These are phyloP conservation scores for Actinemys pallida DNA, from an alignment of 2,113 vertebrate species.

Conservation along the genomic window DNA sequence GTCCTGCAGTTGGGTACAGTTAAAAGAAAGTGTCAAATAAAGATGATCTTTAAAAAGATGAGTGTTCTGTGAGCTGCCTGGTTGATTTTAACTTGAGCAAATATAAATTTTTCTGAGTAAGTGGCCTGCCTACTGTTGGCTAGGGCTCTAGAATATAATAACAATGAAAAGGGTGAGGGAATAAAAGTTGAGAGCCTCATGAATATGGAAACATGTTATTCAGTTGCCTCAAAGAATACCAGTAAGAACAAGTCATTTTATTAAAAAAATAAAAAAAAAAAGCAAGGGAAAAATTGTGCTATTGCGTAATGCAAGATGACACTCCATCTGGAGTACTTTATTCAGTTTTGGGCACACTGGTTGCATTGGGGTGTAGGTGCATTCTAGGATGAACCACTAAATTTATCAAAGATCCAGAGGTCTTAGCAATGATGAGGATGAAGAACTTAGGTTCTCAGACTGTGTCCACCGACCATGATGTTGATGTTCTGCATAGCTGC, in stretches of 20 bases:
- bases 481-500: background rate
- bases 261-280: background rate
- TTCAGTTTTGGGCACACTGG: background rate
- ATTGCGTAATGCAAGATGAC: background rate
- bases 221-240: background rate
- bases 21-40: background rate
- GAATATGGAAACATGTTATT: background rate
- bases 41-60: background rate
- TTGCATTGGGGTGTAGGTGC: background rate
- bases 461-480: background rate
- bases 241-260: background rate
- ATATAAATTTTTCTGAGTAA: background rate
- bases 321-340: background rate
- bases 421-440: background rate
- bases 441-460: background rate
- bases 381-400: background rate
- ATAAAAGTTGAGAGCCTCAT: background rate
- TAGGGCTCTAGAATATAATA: accelerated
- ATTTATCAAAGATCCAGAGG: background rate
- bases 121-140: background rate
- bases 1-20: background rate
- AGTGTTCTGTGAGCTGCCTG: background rate
- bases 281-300: background rate
- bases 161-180: background rate
- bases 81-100: background rate